phyloP scores from a whole-genome alignment of 2,888 invertebrate genomes.

The Drosophila acutilabella region DNA sequence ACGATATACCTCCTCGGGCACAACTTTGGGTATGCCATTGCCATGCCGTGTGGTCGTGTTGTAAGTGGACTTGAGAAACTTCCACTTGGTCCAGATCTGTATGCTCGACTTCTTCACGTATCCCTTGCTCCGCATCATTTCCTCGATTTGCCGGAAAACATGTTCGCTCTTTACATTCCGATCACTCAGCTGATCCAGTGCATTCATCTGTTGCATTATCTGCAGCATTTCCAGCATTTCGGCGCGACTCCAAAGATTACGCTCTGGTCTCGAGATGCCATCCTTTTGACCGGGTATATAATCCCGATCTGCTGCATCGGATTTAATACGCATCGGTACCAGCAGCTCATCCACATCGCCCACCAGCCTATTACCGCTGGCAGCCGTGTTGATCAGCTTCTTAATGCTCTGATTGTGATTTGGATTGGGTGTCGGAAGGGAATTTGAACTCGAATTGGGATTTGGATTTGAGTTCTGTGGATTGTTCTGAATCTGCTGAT shows the following conservation, averaged over 20 bases:
- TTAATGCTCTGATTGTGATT: slow-evolving; percentile 56
- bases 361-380: slow-evolving; percentile 67
- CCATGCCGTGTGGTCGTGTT: slow-evolving; percentile 83
- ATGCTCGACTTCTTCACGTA: slow-evolving; percentile 83
- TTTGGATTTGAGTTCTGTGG: neutral
- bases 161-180: slow-evolving; percentile 83
- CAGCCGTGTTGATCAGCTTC: slow-evolving; percentile 70
- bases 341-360: slow-evolving; percentile 79
- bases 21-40: slow-evolving; percentile 82
- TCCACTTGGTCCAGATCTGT: slow-evolving; percentile 85
- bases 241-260: slow-evolving; percentile 83
- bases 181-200: slow-evolving; percentile 81
- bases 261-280: slow-evolving; percentile 75
- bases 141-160: slow-evolving; percentile 83
- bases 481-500: slow-evolving; percentile 42
- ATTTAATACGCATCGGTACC: slow-evolving; percentile 69
- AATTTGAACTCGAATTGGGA: neutral
- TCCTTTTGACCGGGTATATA: slow-evolving; percentile 18
- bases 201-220: slow-evolving; percentile 82
- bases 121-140: slow-evolving; percentile 82
- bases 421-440: slow-evolving; percentile 23
- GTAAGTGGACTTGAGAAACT: slow-evolving; percentile 84
- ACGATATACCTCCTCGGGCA: slow-evolving; percentile 79
- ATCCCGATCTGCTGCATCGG: neutral
- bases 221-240: slow-evolving; percentile 83